phyloP scores from a whole-genome alignment of 2,797 vertebrate species.

The Sparus aurata region DNA sequence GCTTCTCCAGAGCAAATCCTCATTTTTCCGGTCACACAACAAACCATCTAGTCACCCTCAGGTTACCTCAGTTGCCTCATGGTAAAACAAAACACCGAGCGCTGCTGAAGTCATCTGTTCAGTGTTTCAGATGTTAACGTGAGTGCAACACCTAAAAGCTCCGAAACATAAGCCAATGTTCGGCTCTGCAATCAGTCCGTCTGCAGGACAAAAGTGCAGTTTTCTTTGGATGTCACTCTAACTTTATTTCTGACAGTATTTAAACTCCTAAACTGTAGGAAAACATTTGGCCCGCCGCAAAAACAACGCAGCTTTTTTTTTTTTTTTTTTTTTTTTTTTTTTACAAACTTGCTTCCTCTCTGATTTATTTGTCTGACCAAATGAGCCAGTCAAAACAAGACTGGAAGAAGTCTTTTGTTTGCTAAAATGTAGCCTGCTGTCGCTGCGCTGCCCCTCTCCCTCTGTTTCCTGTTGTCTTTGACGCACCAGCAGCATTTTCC shows the following conservation, averaged over 20 bases:
- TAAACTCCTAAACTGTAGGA: conserved; percentile 17
- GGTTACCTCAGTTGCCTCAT: background rate
- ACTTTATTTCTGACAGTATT: conserved; percentile 26
- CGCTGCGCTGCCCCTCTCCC: background rate
- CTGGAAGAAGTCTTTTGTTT: conserved; percentile 3
- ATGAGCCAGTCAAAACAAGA: conserved; percentile 18
- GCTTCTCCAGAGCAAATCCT: background rate
- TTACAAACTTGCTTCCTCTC: background rate
- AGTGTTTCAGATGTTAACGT: background rate
- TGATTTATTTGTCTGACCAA: conserved; percentile 38
- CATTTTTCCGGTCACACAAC: background rate
- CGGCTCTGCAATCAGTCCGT: background rate
- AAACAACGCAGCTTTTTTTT: conserved; percentile 6
- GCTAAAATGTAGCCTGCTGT: conserved; percentile 1
- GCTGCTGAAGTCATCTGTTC: background rate
- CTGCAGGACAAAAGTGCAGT: background rate
- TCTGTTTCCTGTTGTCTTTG: background rate
- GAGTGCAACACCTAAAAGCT: background rate
- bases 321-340: conserved; percentile 21
- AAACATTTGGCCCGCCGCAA: conserved; percentile 9
- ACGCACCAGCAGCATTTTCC: background rate
- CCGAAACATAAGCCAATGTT: background rate
- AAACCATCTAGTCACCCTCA: too few relatives aligned
- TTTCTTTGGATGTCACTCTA: conserved; percentile 28
- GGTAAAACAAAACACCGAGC: background rate